Conservation (phyloP, 2,888 invertebrate species). For the Xestia sexstrigata region DNA sequence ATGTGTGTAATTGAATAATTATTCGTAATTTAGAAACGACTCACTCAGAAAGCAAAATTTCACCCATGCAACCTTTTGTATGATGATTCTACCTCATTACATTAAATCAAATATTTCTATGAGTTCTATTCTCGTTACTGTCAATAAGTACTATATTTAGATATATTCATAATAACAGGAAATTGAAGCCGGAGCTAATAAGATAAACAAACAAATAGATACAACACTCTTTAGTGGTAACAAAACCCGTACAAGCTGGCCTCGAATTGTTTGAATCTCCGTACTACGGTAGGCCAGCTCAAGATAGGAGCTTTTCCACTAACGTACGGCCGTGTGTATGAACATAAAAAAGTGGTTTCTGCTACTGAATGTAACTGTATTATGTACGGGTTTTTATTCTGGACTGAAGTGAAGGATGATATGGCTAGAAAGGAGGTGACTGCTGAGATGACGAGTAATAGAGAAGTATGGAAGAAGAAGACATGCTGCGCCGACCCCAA, state of each 20-base stretch:
- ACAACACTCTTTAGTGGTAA: not conserved
- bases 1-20: not conserved
- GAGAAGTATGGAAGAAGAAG: too few relatives aligned
- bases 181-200: slow-evolving; percentile 19
- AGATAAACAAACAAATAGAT: slow-evolving; percentile 44
- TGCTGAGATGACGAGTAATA: too few relatives aligned
- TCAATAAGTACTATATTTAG: slow-evolving; percentile 14
- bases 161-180: slow-evolving; percentile 46
- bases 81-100: slow-evolving; percentile 33
- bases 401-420: too few relatives aligned
- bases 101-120: slow-evolving; percentile 44
- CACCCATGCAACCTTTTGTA: slow-evolving; percentile 35
- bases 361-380: too few relatives aligned
- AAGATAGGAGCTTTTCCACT: not conserved
- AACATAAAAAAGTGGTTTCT: not conserved
- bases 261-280: not conserved
- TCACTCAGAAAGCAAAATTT: slow-evolving; percentile 23
- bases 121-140: slow-evolving; percentile 38
- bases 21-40: not conserved
- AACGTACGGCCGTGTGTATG: not conserved
- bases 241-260: not conserved
- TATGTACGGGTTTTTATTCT: too few relatives aligned
- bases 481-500: too few relatives aligned
- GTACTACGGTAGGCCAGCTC: not conserved
- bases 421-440: too few relatives aligned